These are phyloP conservation scores for Zaprionus capensis DNA, from an alignment of 1,140 invertebrate species.

Conservation along the genomic window DNA sequence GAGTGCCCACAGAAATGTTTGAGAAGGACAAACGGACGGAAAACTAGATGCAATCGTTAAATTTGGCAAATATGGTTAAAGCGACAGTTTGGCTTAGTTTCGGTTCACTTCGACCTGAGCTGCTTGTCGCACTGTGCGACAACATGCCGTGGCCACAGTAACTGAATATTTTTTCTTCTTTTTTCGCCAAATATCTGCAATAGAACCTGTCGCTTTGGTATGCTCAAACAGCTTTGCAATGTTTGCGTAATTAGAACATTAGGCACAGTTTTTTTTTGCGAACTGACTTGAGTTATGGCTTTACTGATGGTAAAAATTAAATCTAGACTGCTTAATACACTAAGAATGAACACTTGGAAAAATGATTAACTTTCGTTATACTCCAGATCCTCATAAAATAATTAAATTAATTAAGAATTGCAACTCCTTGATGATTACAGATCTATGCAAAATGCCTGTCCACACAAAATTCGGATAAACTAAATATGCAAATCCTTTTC, in stretches of 20 bases:
- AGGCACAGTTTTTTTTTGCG: constrained; percentile 6
- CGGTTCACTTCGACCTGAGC: constrained; percentile 18
- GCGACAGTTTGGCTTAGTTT: constrained; percentile 53
- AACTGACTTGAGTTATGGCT: background rate
- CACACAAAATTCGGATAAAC: too few species aligned
- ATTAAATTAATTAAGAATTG: too few species aligned
- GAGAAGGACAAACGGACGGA: constrained; percentile 11
- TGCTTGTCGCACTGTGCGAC: constrained; percentile 28
- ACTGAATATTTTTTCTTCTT: constrained; percentile 15
- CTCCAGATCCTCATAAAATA: too few species aligned
- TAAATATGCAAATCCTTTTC: too few species aligned
- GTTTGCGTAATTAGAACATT: constrained; percentile 32
- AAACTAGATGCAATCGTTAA: constrained; percentile 79
- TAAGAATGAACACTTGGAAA: background rate
- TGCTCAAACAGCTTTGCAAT: constrained; percentile 10
- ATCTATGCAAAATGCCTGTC: too few species aligned
- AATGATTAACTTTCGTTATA: too few species aligned
- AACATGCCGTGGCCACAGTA: constrained; percentile 45
- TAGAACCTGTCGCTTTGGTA: constrained; percentile 31
- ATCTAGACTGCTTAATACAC: background rate
- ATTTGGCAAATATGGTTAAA: constrained; percentile 80
- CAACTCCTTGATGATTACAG: too few species aligned
- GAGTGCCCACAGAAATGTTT: constrained; percentile 1
- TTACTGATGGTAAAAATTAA: background rate
- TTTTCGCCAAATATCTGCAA: constrained; percentile 17